Base-by-base conservation (phyloP, 2,797 vertebrate species). In the Tokudaia tokunoshimensis region DNA sequence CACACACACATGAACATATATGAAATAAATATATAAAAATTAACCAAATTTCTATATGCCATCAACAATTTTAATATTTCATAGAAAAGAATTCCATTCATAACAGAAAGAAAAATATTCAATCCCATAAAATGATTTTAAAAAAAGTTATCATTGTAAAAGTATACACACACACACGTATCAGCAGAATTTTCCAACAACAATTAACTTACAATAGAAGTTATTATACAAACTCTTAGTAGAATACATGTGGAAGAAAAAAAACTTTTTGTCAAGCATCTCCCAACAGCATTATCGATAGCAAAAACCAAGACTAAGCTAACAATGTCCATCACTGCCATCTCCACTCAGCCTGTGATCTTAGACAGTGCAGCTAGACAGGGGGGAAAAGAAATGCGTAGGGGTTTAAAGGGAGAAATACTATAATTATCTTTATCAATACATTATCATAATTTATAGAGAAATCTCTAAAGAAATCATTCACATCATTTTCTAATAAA, bases 391-490 rank as follows among this genome's bases (percentile, higher is more conserved):
- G 52, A 13, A 44, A 85, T 19, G 24, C 63, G n/a, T 2, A 87
- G 31, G 50, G 7, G 3, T 57, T 87, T 57, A 65, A 61, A 76
- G 4, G 37, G 29, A 61, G 37, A 76, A 76, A 91, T n/a, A 84
- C 41, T 31, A 34, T 3, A 88, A 70, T 4, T 75, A 6, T n/a
- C 75, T 88, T 52, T 74, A 94, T 34, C 37, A 52, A 85, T 11
- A 83, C 29, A 91, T 75, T 20, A 59, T 65, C 70, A 89, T 8
- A 59, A 91, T 29, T 47, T 82, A 80, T 2, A 85, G 41, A 24
- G 47, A 86, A 94, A 96, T 85, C 13, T 31, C 47, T 61, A 63
- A 89, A 94, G 55, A 89, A 91, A 91, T 82, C 22, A 92, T n/a
- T 93, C 44, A 91, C 37, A 63, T 8, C 72, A 67, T 47, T 85